Conservation (phyloP, 2,888 invertebrate genomes). For the Ormia ochracea region DNA sequence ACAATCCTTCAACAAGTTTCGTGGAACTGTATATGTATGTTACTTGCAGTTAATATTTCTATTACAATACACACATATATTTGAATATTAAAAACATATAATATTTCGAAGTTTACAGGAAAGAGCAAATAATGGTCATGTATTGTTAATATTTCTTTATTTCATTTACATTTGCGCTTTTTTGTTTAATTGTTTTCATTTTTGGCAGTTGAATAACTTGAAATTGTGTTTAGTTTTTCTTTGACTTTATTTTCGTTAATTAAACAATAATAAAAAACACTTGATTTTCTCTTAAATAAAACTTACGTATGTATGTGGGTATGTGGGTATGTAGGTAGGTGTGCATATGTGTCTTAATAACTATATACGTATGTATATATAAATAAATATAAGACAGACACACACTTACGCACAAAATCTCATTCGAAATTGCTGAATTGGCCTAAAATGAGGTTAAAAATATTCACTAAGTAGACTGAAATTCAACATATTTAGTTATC, state of each 20-base stretch:
- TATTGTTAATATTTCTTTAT: not conserved
- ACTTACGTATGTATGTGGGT: not conserved
- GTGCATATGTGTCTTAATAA: too few species aligned
- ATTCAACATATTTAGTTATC: constrained; percentile 61
- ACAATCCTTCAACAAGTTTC: too few species aligned
- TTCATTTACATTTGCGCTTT: not conserved
- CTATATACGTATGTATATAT: too few species aligned
- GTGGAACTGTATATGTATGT: too few species aligned
- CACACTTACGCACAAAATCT: constrained; percentile 50
- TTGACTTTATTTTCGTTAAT: constrained; percentile 19
- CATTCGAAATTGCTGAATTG: constrained; percentile 46
- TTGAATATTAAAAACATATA: too few species aligned
- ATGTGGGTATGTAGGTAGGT: not conserved
- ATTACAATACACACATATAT: too few species aligned
- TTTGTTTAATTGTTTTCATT: not conserved
- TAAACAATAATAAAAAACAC: not conserved
- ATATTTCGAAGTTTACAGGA: not conserved
- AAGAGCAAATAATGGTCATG: constrained; percentile 9
- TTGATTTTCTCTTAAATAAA: constrained; percentile 25
- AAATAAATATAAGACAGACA: constrained; percentile 1
- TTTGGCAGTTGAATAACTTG: constrained; percentile 33
- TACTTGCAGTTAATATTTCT: too few species aligned
- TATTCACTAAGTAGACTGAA: constrained; percentile 32
- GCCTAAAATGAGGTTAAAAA: constrained; percentile 21
- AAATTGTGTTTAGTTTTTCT: constrained; percentile 8